Evolutionary conservation across 2,113 vertebrate species (phyloP), one percentile per base, ranked within the genome.

Genomic region (Dipodomys merriami): DNA sequence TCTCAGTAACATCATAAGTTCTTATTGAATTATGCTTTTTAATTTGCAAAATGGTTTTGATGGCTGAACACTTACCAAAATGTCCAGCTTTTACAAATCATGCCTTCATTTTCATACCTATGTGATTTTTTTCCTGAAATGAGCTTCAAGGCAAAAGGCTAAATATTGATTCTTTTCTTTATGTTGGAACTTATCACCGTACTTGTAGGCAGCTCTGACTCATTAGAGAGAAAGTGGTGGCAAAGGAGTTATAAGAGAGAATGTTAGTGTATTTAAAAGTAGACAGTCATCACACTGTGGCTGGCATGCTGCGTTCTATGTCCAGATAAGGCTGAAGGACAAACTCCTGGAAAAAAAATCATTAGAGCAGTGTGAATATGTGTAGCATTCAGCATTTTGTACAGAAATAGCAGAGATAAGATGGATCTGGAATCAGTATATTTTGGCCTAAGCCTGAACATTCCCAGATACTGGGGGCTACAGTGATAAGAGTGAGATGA

Each of bases 1-100:
- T 19, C 78, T 39, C 33, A 89, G n/a, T 65, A 71, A 53, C 67
- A 49, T 71, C 33, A 35, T 62, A 86, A 13, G 29, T 5, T 78
- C 1, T 57, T 71, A 78, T 23, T 80, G 33, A 95, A 76, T 83
- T 71, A 82, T 67, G 29, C 72, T 20, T 88, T 93, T 80, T 87
- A 35, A 91, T 74, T 94, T 92, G 35, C 19, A 76, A 76, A 87
- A 35, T 80, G 68, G 6, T 80, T 91, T 91, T 53, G 30, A 30
- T 67, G 60, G 62, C 46, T 93, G 5, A 72, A 39, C 60, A 91
- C 49, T 83, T 79, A 71, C 7, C 71, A 60, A 83, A 93, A 65
- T 29, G 1, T 2, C 10, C 60, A 69, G 15, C 20, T 72, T 95
- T 71, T 76, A 76, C 6, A 72, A 69, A 90, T 64, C 15, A 22